Evolutionary conservation across 2,888 invertebrate species (phyloP).

Genomic region (Leptopterna dolabrata): DNA sequence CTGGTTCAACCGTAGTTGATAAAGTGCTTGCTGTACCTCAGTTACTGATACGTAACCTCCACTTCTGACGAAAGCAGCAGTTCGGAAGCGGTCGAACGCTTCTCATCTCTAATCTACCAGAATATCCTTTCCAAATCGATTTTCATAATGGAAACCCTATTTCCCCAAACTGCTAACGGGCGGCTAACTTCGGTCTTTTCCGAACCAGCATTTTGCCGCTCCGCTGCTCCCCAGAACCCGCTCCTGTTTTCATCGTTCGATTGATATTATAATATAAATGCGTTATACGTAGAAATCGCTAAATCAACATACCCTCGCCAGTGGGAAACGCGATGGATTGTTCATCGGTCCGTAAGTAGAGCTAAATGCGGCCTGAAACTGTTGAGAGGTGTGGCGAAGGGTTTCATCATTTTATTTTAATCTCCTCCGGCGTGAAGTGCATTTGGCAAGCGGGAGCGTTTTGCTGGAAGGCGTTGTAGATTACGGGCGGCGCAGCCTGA

Average conservation of each 20-base stretch:
- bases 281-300: slow-evolving; percentile 11
- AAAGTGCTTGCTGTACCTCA: too few relatives aligned
- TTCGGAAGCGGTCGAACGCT: neutral
- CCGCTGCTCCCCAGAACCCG: neutral
- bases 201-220: neutral
- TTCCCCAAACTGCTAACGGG: neutral
- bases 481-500: neutral
- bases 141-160: slow-evolving; percentile 18
- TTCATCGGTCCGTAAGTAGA: slow-evolving; percentile 28
- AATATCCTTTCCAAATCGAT: neutral
- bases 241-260: neutral
- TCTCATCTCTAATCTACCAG: neutral
- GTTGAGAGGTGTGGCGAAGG: neutral
- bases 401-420: slow-evolving; percentile 19
- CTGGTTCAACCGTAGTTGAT: too few relatives aligned
- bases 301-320: slow-evolving; percentile 5
- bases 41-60: too few relatives aligned
- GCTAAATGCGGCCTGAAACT: neutral
- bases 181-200: neutral
- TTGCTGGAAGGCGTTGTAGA: neutral
- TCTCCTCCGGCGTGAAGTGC: neutral
- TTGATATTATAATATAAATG: slow-evolving; percentile 33
- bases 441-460: slow-evolving; percentile 9
- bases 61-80: too few relatives aligned
- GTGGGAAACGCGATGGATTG: neutral